These are phyloP conservation scores for Pantherophis alleghaniensis DNA, from an alignment of 2,797 vertebrate species.

Conservation along the genomic window DNA sequence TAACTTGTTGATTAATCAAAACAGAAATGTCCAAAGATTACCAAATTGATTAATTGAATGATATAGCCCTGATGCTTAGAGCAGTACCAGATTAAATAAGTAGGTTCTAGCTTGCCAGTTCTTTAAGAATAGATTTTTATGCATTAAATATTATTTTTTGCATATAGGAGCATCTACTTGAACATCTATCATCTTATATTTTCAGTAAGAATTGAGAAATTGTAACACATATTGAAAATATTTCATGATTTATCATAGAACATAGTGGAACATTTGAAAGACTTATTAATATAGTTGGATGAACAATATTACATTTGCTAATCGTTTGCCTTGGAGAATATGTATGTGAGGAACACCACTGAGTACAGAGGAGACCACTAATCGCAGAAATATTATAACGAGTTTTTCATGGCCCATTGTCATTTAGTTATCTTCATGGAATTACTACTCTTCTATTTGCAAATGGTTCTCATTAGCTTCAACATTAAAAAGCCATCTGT, in stretches of 20 bases:
- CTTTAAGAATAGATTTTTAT: not conserved
- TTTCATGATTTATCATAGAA: not conserved
- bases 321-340: conserved; percentile 46
- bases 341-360: conserved; percentile 18
- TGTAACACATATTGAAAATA: not conserved
- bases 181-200: not conserved
- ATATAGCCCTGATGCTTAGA: not conserved
- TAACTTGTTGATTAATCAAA: not conserved
- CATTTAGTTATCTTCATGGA: conserved; percentile 38
- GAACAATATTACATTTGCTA: conserved; percentile 43
- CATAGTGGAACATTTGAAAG: not conserved
- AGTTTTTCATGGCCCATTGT: conserved; percentile 35
- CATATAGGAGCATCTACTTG: too few relatives aligned
- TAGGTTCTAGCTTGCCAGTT: not conserved
- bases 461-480: conserved; percentile 6
- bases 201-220: not conserved
- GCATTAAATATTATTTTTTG: not conserved
- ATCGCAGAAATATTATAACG: conserved; percentile 30
- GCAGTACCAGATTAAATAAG: not conserved
- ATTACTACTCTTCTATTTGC: conserved; percentile 23
- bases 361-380: conserved; percentile 13
- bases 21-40: not conserved
- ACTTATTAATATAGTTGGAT: conserved; percentile 76
- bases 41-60: not conserved
- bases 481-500: conserved; percentile 5